These are phyloP conservation scores for Zosterops japonicus DNA, from an alignment of 2,113 vertebrate genomes.

Conservation along the genomic window DNA sequence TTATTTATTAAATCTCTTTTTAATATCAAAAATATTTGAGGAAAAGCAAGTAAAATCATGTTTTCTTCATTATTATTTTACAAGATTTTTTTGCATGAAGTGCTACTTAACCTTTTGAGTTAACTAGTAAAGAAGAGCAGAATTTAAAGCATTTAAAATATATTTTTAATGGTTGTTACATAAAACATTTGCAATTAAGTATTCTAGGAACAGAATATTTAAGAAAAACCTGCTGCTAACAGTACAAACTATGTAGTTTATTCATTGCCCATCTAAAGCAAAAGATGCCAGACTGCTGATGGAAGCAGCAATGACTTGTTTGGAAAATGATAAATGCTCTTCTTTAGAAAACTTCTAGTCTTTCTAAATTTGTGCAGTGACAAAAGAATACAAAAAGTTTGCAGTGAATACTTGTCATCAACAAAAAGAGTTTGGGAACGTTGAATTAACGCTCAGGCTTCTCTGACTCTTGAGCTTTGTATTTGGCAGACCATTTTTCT, in stretches of 20 bases:
- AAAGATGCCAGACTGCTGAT: neutral
- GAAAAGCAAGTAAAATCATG: neutral
- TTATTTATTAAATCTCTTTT: neutral
- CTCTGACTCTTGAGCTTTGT: neutral
- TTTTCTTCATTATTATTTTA: neutral
- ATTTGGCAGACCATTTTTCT: neutral
- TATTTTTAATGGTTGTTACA: neutral
- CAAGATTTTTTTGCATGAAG: neutral
- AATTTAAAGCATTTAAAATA: neutral
- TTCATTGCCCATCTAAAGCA: neutral
- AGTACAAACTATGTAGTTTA: neutral
- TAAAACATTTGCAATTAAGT: neutral
- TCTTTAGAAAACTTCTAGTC: neutral
- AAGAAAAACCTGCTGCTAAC: neutral
- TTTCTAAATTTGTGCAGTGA: neutral
- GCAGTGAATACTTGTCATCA: neutral
- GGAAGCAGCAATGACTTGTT: neutral
- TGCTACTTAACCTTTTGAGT: neutral
- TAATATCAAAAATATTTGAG: neutral
- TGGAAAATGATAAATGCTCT: neutral
- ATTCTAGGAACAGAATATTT: neutral
- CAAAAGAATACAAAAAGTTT: neutral
- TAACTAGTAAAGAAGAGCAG: neutral
- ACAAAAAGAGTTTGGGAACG: neutral
- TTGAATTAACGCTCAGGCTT: neutral